A percentile compares a stretch with the other conserved stretches of the same genome.
Evolutionary conservation across 2,797 vertebrate genomes (phyloP).

Genomic region (Muscicapa comitata): DNA sequence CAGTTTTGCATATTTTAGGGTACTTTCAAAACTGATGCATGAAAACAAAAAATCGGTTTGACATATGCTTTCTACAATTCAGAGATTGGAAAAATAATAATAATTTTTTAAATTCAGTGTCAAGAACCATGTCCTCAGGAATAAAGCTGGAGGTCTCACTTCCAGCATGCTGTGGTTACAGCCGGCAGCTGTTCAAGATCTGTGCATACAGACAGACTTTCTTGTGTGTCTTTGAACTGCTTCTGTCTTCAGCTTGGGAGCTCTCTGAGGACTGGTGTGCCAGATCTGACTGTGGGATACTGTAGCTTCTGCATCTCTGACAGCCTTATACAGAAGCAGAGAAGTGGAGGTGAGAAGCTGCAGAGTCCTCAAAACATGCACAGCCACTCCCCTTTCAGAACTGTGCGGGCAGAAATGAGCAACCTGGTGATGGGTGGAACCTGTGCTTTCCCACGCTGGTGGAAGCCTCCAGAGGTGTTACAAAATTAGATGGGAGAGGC

Average conservation of each 20-base stretch:
- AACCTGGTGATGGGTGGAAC: not conserved
- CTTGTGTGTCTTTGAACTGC: not conserved
- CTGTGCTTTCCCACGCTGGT: not conserved
- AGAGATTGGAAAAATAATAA: not conserved
- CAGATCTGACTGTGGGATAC: not conserved
- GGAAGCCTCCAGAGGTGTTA: not conserved
- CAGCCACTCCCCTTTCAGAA: not conserved
- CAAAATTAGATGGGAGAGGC: not conserved
- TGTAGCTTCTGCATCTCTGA: not conserved
- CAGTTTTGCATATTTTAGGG: not conserved
- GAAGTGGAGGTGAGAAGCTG: not conserved
- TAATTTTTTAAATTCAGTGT: not conserved
- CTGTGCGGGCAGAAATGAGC: not conserved
- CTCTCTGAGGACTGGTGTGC: not conserved
- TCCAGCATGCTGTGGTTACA: not conserved
- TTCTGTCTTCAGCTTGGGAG: not conserved
- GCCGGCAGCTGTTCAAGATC: not conserved
- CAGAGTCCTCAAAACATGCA: not conserved
- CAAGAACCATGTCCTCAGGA: not conserved
- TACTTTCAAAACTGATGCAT: not conserved
- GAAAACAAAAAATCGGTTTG: not conserved
- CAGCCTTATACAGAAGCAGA: fast-evolving
- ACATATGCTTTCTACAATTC: not conserved
- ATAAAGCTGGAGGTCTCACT: not conserved
- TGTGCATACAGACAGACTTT: not conserved